Evolutionary conservation across 2,888 invertebrate genomes (phyloP).

Genomic region (Cyclophora punctaria): DNA sequence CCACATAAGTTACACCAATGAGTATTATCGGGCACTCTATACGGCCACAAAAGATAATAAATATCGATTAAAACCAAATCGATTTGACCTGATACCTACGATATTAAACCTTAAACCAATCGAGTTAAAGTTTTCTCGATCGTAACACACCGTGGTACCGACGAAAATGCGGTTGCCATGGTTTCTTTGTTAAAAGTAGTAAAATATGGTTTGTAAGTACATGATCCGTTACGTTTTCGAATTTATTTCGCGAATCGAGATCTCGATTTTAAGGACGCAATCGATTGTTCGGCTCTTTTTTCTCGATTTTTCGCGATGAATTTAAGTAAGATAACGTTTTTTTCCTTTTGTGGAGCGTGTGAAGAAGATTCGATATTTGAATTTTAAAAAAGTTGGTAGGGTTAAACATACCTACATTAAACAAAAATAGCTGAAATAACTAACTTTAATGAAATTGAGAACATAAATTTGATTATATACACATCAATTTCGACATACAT

Average conservation of each 20-base stretch:
- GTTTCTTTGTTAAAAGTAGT: constrained; percentile 24
- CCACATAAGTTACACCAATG: constrained; percentile 61
- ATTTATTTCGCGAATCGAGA: constrained; percentile 33
- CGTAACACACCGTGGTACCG: constrained; percentile 5
- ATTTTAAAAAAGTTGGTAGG: no score
- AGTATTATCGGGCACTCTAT: constrained; percentile 55
- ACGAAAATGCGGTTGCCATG: constrained; percentile 23
- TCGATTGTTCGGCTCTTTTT: constrained; percentile 19
- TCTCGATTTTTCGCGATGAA: constrained; percentile 2
- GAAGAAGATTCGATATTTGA: no score
- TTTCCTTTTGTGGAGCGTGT: background rate
- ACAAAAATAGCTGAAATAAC: no score
- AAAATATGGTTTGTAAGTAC: constrained; percentile 24
- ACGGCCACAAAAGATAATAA: constrained; percentile 58
- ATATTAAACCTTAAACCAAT: constrained; percentile 9
- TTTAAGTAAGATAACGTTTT: background rate
- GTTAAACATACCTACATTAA: no score
- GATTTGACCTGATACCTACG: background rate
- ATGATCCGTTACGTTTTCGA: constrained; percentile 25
- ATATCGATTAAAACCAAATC: constrained; percentile 33
- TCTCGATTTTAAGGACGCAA: constrained; percentile 28
- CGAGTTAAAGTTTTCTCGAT: constrained; percentile 2
- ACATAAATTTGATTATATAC: no score
- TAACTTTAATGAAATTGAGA: no score
- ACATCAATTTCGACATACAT: no score